These are phyloP conservation scores for Melinaea menophilus DNA, from an alignment of 2,888 invertebrate genomes.

Conservation along the genomic window DNA sequence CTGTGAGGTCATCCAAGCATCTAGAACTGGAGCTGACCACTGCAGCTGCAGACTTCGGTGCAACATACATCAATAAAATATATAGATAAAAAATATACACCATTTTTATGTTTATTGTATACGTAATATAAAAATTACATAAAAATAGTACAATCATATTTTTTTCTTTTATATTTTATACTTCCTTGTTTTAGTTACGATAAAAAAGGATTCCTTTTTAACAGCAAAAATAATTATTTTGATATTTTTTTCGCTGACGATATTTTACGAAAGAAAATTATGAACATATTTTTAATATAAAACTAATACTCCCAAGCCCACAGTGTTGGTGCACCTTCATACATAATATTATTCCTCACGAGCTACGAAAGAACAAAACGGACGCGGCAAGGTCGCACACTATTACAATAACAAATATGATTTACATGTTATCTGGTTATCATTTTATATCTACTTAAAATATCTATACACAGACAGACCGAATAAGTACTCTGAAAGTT, in stretches of 20 bases:
- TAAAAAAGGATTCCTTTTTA: too few species aligned
- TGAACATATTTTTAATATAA: too few species aligned
- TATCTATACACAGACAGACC: background rate
- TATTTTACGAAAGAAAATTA: too few species aligned
- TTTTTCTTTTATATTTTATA: background rate
- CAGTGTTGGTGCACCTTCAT: background rate
- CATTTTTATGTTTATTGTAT: background rate
- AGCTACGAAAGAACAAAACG: slow-evolving; percentile 39
- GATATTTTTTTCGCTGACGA: too few species aligned
- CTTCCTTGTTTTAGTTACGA: background rate
- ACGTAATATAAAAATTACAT: background rate
- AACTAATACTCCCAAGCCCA: background rate
- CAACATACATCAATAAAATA: slow-evolving; percentile 1
- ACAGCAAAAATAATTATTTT: too few species aligned
- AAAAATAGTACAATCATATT: background rate
- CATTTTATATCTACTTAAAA: background rate
- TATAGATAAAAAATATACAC: slow-evolving; percentile 5
- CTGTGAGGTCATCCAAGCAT: slow-evolving; percentile 28
- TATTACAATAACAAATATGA: slow-evolving; percentile 5
- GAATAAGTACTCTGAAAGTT: too few species aligned
- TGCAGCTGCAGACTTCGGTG: too few species aligned
- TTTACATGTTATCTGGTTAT: background rate
- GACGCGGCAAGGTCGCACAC: slow-evolving; percentile 38
- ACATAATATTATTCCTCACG: slow-evolving; percentile 31
- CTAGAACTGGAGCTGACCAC: background rate